Evolutionary conservation across 2,113 vertebrate genomes (phyloP), one percentile per base, ranked within the genome.

Genomic region (Condylura cristata): DNA sequence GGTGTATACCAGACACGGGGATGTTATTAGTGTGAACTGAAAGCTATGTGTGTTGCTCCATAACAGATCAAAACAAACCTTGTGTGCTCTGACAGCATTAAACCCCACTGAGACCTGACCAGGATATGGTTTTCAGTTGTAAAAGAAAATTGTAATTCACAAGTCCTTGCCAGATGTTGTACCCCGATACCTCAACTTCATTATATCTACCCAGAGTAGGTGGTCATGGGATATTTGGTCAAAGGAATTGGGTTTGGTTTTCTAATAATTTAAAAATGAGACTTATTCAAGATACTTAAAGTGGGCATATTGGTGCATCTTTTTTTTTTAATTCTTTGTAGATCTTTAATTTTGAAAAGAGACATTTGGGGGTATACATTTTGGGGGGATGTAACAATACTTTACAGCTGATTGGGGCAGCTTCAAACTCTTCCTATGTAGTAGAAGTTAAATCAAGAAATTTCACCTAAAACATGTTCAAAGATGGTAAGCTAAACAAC

Each of bases 131-230:
- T 98, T 98, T 97, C 97, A 98, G 97, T 98, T 98, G 97, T 98
- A 98, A 98, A 98, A 98, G 98, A 98, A 98, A 98, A 98, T 97
- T 97, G 97, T 98, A 98, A 98, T 97, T 98, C 98, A 97, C 97
- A 97, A 98, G 98, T 96, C 88, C 93, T 97, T 98, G 97, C 98
- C 98, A 98, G 98, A 98, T 98, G 98, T 98, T 95, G 92, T 97
- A 95, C 97, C 91, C 91, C 16, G 63, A 97, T 97, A 97, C 96
- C 92, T 97, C 91, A 95, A 92, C 93, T 96, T 97, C 97, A 91
- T 97, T 98, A 92, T 94, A 90, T 97, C 96, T 97, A 96, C 95
- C 97, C 95, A 1, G 97, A 97, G 96, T 97, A 98, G 97, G 96
- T 97, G 97, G 98, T 97, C 97, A 98, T 91, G 63, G 91, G 96